Evolutionary conservation across 2,113 vertebrate genomes (phyloP).

Genomic region (Caranx ignobilis): DNA sequence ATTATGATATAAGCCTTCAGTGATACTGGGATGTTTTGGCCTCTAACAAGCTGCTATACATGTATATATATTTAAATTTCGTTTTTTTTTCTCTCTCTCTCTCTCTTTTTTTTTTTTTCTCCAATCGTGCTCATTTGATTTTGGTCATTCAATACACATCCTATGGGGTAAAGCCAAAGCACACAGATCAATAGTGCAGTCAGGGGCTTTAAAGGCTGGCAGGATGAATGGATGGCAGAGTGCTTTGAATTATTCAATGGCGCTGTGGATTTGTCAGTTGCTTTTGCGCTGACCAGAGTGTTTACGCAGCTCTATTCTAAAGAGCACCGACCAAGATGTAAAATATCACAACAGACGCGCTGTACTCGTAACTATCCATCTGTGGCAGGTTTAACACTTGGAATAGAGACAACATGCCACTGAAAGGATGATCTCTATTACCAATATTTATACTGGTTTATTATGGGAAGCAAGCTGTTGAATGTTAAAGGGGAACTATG

Average conservation of each 20-base stretch:
- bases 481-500: neutral
- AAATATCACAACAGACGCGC: slow-evolving; percentile 45
- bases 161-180: slow-evolving; percentile 59
- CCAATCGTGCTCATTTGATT: slow-evolving; percentile 58
- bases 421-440: neutral
- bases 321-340: slow-evolving; percentile 36
- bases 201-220: slow-evolving; percentile 77
- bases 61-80: slow-evolving; percentile 40
- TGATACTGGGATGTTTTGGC: neutral
- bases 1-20: neutral
- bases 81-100: slow-evolving; percentile 25
- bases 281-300: slow-evolving; percentile 60
- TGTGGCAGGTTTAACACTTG: neutral
- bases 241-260: slow-evolving; percentile 79
- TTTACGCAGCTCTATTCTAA: slow-evolving; percentile 61
- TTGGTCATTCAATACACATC: slow-evolving; percentile 66
- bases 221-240: slow-evolving; percentile 74
- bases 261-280: slow-evolving; percentile 64
- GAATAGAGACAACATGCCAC: neutral
- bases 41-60: slow-evolving; percentile 15
- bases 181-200: slow-evolving; percentile 79
- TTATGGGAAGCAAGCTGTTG: neutral
- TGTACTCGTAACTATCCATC: slow-evolving; percentile 24
- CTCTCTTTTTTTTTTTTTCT: slow-evolving; percentile 9
- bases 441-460: neutral